phyloP scores from a whole-genome alignment of 1,140 invertebrate species.

The Bombyx mandarina region DNA sequence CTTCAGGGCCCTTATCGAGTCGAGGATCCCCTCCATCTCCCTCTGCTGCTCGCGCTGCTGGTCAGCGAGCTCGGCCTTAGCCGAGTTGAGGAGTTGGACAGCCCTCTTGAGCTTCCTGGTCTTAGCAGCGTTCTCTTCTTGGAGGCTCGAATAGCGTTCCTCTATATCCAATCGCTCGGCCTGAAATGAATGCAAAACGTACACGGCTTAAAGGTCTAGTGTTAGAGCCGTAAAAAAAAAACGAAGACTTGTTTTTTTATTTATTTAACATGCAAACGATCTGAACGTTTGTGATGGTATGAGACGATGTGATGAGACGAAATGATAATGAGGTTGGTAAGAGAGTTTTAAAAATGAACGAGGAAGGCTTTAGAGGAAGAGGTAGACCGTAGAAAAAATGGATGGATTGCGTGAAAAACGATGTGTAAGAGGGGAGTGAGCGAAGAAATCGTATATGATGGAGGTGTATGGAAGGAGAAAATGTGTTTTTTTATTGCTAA shows the following conservation, averaged over 20 bases:
- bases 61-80: slow-evolving; percentile 90
- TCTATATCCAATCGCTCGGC: slow-evolving; percentile 95
- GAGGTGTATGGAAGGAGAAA: too few relatives aligned
- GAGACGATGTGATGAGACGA: too few relatives aligned
- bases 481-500: too few relatives aligned
- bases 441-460: too few relatives aligned
- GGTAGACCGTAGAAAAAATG: too few relatives aligned
- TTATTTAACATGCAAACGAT: neutral
- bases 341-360: too few relatives aligned
- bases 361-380: too few relatives aligned
- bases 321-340: too few relatives aligned
- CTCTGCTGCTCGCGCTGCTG: slow-evolving; percentile 94
- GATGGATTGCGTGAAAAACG: too few relatives aligned
- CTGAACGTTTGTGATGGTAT: too few relatives aligned
- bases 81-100: slow-evolving; percentile 83
- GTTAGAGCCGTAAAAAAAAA: neutral
- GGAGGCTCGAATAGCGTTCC: slow-evolving; percentile 93
- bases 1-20: slow-evolving; percentile 90
- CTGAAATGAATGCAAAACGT: slow-evolving; percentile 44
- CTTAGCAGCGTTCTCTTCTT: slow-evolving; percentile 94
- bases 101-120: slow-evolving; percentile 95
- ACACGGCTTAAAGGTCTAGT: neutral
- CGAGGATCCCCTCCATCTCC: slow-evolving; percentile 95
- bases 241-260: neutral
- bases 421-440: too few relatives aligned